Base-by-base conservation (phyloP, 2,113 vertebrate genomes). In the Sorex araneus region DNA sequence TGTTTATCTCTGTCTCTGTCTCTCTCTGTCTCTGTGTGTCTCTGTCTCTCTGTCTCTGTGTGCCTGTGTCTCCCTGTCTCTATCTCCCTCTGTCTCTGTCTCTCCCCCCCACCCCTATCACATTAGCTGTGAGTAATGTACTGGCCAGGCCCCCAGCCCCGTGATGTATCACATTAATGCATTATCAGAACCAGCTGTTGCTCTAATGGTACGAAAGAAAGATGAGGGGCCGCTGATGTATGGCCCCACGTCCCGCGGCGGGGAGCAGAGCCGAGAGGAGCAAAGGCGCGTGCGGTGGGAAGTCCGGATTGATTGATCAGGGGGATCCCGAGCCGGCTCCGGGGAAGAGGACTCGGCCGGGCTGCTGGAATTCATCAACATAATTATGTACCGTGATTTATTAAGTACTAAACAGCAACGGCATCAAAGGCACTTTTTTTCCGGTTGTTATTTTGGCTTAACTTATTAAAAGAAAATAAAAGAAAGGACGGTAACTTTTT, bases 311-410 rank as follows among this genome's bases (percentile, higher is more conserved):
- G 77, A 94, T 93, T 47, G 60, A 79, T 92, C 92, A 89, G 77
- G 11, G 67, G 50, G 81, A 45, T 23, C 79, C 82, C 60, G 25
- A 27, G 25, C 75, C 3, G 0, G 91, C 95, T 78, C 71, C 0
- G 43, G 84, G 63, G 90, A 88, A 96, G 92, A 91, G 84, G 36
- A 95, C 80, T 92, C 60, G 0, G 85, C 11, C 2, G 0, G 8
- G 57, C 84, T 77, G 92, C 6, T 93, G 84, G 60, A 94, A 96
- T 92, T 91, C 92, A 70, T 74, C 94, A 91, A 40, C 63, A 36
- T 84, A 96, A 96, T 94, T 95, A 83, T 64, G 25, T 74, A 88
- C 30, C 0, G 21, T 47, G 75, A 96, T 96, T 97, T 96, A 96
- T 93, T 95, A 96, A 96, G 89, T 92, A 63, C 77, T 15, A 84